Evolutionary conservation across 1,140 invertebrate genomes (phyloP).

Genomic region (Aphidius ervi): DNA sequence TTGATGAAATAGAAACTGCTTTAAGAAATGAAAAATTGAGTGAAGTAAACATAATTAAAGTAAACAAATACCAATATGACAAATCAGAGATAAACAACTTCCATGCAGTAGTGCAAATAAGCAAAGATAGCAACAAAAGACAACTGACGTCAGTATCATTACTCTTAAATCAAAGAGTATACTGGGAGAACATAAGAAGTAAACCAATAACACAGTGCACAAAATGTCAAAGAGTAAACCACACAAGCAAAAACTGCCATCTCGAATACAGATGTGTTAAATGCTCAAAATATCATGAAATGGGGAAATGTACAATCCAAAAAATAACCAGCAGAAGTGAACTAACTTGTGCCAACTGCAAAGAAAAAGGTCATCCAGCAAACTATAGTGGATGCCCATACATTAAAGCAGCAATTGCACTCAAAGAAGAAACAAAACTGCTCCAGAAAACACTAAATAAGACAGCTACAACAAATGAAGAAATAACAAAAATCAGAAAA

Average conservation of each 20-base stretch:
- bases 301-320: slow-evolving; percentile 11
- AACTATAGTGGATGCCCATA: slow-evolving; percentile 21
- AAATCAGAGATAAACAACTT: neutral
- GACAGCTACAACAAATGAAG: neutral
- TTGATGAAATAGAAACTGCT: neutral
- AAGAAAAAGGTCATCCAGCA: slow-evolving; percentile 21
- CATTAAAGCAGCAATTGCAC: neutral
- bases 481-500: no score
- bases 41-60: neutral
- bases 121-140: neutral
- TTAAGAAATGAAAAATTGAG: neutral
- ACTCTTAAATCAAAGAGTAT: slow-evolving; percentile 11
- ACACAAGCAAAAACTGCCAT: slow-evolving; percentile 15
- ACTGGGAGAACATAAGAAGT: slow-evolving; percentile 5
- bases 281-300: slow-evolving; percentile 10
- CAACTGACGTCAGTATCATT: slow-evolving; percentile 8
- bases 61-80: neutral
- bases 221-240: slow-evolving; percentile 16
- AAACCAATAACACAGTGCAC: slow-evolving; percentile 8
- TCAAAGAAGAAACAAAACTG: neutral
- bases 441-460: neutral
- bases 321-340: neutral
- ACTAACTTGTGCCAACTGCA: slow-evolving; percentile 21
- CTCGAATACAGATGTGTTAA: slow-evolving; percentile 16
- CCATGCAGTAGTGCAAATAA: neutral